Conservation (phyloP, 2,797 vertebrate species). For the Phataginus tetradactyla region DNA sequence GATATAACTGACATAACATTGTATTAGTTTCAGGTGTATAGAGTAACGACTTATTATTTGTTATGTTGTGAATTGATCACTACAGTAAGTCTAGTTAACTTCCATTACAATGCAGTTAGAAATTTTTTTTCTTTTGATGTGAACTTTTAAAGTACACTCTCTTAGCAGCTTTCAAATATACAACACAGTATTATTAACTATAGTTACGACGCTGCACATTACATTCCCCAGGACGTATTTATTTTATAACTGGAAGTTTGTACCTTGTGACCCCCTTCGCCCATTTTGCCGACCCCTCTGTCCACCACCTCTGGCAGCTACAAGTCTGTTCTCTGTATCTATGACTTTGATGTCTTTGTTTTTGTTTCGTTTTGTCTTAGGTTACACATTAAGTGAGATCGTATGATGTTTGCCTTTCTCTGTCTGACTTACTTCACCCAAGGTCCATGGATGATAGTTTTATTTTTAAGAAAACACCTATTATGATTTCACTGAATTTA, state of each 20-base stretch:
- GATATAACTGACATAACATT: neutral
- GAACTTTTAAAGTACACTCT: neutral
- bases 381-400: neutral
- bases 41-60: neutral
- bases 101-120: neutral
- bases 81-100: neutral
- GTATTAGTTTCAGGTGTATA: neutral
- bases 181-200: neutral
- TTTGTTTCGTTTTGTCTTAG: neutral
- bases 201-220: neutral
- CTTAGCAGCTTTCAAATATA: neutral
- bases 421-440: neutral
- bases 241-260: neutral
- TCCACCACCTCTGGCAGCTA: neutral
- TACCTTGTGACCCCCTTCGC: neutral
- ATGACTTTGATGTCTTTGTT: neutral
- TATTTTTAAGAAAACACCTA: constrained; percentile 2
- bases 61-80: neutral
- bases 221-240: neutral
- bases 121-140: neutral
- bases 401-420: neutral
- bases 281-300: neutral
- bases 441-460: neutral
- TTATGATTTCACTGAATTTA: constrained; percentile 1
- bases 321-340: neutral